Conservation (phyloP, 2,888 invertebrate genomes). For the Drosophila antonietae region DNA sequence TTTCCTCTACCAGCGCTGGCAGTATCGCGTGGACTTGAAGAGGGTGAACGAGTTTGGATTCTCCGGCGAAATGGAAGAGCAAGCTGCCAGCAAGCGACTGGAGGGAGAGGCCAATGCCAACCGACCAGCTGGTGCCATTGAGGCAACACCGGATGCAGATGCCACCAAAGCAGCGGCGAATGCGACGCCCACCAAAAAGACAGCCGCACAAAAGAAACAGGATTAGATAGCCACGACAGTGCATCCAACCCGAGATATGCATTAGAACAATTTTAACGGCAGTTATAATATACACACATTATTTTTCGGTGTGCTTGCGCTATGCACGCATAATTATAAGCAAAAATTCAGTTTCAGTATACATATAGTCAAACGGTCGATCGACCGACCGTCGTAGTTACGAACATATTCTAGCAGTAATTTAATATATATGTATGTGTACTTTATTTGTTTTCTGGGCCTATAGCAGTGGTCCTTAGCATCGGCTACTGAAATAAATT, state of each 20-base stretch:
- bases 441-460: conserved; percentile 58
- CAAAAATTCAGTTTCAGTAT: conserved; percentile 47
- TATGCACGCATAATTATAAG: conserved; percentile 10
- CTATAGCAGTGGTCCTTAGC: conserved; percentile 31
- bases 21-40: conserved; percentile 97
- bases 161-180: conserved; percentile 18
- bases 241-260: conserved; percentile 19
- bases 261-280: conserved; percentile 56
- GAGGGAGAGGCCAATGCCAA: conserved; percentile 24
- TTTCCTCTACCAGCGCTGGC: conserved; percentile 99
- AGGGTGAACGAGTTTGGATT: conserved; percentile 99
- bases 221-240: conserved; percentile 69
- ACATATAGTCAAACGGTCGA: conserved; percentile 48
- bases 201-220: conserved; percentile 82
- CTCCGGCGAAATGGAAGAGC: conserved; percentile 92
- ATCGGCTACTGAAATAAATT: conserved; percentile 69
- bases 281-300: conserved; percentile 26
- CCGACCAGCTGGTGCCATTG: conserved; percentile 50
- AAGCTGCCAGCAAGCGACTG: conserved; percentile 64
- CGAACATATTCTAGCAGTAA: conserved; percentile 61
- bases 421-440: conserved; percentile 47
- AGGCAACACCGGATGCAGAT: conserved; percentile 22
- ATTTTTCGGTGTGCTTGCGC: conserved; percentile 8
- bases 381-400: conserved; percentile 29
- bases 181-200: conserved; percentile 64